Percentiles rank a stretch among this genome's conserved stretches.
phyloP scores from a whole-genome alignment of 2,888 invertebrate species.

The Cyaniris semiargus region DNA sequence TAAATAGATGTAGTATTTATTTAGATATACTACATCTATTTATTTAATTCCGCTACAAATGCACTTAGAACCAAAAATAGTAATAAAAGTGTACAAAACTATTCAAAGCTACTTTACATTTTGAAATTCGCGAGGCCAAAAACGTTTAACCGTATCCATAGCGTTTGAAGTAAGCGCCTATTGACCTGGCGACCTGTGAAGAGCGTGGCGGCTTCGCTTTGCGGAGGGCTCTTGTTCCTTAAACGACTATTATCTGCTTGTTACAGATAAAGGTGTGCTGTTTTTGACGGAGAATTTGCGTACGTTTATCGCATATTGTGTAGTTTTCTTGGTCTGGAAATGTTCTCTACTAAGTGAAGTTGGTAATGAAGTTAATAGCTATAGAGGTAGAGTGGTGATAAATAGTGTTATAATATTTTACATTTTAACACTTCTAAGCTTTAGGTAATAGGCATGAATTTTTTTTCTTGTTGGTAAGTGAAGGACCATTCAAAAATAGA shows the following conservation, averaged over 20 bases:
- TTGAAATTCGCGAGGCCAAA: constrained; percentile 13
- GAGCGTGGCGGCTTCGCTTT: constrained; percentile 27
- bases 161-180: constrained; percentile 29
- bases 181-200: constrained; percentile 25
- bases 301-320: neutral
- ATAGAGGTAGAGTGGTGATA: too few species aligned
- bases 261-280: constrained; percentile 22
- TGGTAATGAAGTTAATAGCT: too few species aligned
- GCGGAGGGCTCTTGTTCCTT: constrained; percentile 54
- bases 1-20: too few species aligned
- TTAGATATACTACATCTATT: neutral
- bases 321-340: neutral
- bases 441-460: too few species aligned
- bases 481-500: too few species aligned
- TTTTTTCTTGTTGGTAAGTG: too few species aligned
- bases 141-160: constrained; percentile 20
- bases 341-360: too few species aligned
- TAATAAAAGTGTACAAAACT: neutral
- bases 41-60: neutral
- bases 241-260: constrained; percentile 45
- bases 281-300: constrained; percentile 3
- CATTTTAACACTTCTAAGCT: too few species aligned
- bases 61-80: neutral
- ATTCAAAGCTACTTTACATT: neutral
- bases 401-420: too few species aligned